These are phyloP conservation scores for Antedon mediterranea DNA, from an alignment of 53 echinoderm and acorn worm species.

Conservation along the genomic window DNA sequence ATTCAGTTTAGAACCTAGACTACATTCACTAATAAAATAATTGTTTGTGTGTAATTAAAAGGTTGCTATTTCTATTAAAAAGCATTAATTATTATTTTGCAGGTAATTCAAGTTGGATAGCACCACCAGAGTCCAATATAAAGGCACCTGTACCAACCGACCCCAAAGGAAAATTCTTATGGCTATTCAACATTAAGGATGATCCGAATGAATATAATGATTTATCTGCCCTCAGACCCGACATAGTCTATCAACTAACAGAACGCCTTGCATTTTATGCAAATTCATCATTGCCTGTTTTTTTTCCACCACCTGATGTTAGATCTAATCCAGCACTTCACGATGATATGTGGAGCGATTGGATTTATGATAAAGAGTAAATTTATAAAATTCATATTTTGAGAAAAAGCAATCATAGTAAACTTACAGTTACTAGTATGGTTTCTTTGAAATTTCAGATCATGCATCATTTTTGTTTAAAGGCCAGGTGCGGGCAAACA, in stretches of 20 bases:
- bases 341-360: conserved; percentile 60
- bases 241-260: conserved; percentile 44
- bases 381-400: too few relatives aligned
- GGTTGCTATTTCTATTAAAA: too few relatives aligned
- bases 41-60: too few relatives aligned
- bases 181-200: conserved; percentile 27
- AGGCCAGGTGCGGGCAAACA: too few relatives aligned
- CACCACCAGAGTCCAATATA: neutral
- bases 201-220: conserved; percentile 40
- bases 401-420: too few relatives aligned
- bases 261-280: conserved; percentile 47
- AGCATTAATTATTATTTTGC: neutral
- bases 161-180: neutral
- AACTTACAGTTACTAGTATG: too few relatives aligned
- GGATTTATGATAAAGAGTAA: conserved; percentile 19
- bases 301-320: conserved; percentile 46
- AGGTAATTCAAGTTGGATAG: conserved; percentile 20
- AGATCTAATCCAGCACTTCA: conserved; percentile 57
- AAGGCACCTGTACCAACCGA: neutral
- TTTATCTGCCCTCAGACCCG: conserved; percentile 52
- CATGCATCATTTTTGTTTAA: too few relatives aligned
- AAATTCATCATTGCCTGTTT: conserved; percentile 46
- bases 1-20: too few relatives aligned
- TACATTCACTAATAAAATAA: too few relatives aligned
- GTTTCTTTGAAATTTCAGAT: too few relatives aligned